Evolutionary conservation across 2,888 invertebrate genomes (phyloP).

Genomic region (Cryptus armator): DNA sequence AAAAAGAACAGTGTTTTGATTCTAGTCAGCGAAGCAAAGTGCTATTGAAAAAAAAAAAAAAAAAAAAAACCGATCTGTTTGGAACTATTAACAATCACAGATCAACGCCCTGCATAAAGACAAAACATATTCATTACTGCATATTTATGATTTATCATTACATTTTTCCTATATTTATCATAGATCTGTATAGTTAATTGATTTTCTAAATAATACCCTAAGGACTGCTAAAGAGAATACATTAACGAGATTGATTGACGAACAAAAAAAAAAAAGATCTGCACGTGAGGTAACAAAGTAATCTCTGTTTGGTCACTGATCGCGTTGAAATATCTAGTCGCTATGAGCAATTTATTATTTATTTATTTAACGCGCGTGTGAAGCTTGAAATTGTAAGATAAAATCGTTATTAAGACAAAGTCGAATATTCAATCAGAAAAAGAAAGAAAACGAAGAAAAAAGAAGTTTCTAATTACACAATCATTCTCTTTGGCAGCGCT

Average conservation of each 20-base stretch:
- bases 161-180: constrained; percentile 69
- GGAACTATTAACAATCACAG: constrained; percentile 67
- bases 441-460: background rate
- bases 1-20: constrained; percentile 61
- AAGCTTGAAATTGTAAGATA: background rate
- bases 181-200: constrained; percentile 64
- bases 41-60: constrained; percentile 58
- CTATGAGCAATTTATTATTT: constrained; percentile 47
- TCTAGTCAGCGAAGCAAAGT: constrained; percentile 77
- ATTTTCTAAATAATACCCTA: constrained; percentile 69
- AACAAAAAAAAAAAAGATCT: constrained; percentile 17
- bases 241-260: constrained; percentile 26
- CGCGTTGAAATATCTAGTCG: constrained; percentile 64
- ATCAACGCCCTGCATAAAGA: constrained; percentile 71
- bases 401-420: background rate
- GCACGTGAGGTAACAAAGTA: background rate
- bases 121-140: constrained; percentile 71
- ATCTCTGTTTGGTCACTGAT: constrained; percentile 2
- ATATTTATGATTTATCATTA: constrained; percentile 70
- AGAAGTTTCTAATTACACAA: constrained; percentile 7
- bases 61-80: constrained; percentile 51
- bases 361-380: constrained; percentile 19
- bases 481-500: constrained; percentile 63
- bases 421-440: background rate
- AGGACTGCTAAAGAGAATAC: constrained; percentile 69